These are phyloP conservation scores for Anomalospiza imberbis DNA, from an alignment of 2,797 vertebrate genomes.

Conservation along the genomic window DNA sequence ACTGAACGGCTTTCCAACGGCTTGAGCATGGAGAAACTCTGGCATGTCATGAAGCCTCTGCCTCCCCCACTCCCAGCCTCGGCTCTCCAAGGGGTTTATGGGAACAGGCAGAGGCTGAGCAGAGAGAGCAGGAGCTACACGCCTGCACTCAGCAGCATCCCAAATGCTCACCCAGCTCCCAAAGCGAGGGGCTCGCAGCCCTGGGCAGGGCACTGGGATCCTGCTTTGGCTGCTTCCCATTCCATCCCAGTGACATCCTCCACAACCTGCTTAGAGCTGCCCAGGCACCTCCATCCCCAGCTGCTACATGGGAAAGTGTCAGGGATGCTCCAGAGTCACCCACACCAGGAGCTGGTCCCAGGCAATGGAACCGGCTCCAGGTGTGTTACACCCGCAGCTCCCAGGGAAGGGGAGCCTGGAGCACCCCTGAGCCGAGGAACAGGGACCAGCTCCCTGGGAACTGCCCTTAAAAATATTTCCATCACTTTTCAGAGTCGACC, in stretches of 20 bases:
- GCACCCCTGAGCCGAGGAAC: accelerated
- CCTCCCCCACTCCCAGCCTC: not conserved
- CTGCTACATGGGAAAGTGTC: accelerated
- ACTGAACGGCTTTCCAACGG: not conserved
- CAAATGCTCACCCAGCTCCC: not conserved
- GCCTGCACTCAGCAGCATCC: not conserved
- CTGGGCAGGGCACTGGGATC: not conserved
- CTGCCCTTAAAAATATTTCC: conserved; percentile 1
- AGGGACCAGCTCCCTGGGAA: not conserved
- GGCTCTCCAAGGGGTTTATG: accelerated
- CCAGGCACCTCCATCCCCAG: not conserved
- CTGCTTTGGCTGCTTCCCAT: not conserved
- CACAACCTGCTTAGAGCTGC: not conserved
- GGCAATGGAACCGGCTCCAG: accelerated
- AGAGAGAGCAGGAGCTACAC: not conserved
- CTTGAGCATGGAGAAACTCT: not conserved
- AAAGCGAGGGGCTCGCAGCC: not conserved
- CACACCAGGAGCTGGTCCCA: accelerated
- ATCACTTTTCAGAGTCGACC: conserved; percentile 61
- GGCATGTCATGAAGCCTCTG: accelerated
- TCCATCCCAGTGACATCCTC: not conserved
- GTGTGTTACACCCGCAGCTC: not conserved
- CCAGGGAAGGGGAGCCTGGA: not conserved
- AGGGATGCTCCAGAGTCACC: not conserved
- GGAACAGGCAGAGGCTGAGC: not conserved